Base-by-base conservation (phyloP, 1,140 invertebrate genomes). In the Monomorium pharaonis region DNA sequence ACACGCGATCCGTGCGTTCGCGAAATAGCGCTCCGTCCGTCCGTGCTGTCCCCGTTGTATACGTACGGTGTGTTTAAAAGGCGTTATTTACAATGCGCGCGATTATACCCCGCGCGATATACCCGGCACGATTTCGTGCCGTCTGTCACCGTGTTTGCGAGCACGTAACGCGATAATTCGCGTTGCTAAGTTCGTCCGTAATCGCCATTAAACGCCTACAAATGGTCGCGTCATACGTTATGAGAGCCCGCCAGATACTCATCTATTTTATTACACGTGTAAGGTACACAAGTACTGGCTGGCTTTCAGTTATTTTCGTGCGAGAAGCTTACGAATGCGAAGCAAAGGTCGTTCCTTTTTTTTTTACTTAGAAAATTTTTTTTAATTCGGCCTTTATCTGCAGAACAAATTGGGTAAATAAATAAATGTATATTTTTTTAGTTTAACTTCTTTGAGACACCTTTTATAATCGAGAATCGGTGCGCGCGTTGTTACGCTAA, bases 1-100 rank as follows among this genome's bases (percentile, higher is more conserved):
- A 51, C 81, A 84, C 81, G 81, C 81, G 81, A 84, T 76, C 3
- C 70, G 44, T 51, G 44, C 44, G 69, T 84, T n/a, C 54, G 44
- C 44, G 58, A 84, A 84, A 63, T 24, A 62, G 54, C n/a, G n/a
- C 42, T n/a, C 2, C 21, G n/a, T 65, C 30, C n/a, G n/a, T 10
- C n/a, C 33, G n/a, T 75, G n/a, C n/a, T n/a, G n/a, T n/a, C n/a
- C n/a, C n/a, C 42, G n/a, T 74, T 21, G 7, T 56, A 14, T 30
- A 47, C 58, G 18, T 37, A 37, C 30, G 27, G 4, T 70, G 63
- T 84, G 16, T 84, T 84, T 60, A 84, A 76, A 76, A 76, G 51
- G 56, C 42, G 30, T 84, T 84, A 84, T 84, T 84, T 84, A 84
- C 54, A 84, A 75, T 75, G 54, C 37, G 54, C 37, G 18, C 30